phyloP scores from a whole-genome alignment of 1,140 invertebrate species.

The Berghia stephanieae region DNA sequence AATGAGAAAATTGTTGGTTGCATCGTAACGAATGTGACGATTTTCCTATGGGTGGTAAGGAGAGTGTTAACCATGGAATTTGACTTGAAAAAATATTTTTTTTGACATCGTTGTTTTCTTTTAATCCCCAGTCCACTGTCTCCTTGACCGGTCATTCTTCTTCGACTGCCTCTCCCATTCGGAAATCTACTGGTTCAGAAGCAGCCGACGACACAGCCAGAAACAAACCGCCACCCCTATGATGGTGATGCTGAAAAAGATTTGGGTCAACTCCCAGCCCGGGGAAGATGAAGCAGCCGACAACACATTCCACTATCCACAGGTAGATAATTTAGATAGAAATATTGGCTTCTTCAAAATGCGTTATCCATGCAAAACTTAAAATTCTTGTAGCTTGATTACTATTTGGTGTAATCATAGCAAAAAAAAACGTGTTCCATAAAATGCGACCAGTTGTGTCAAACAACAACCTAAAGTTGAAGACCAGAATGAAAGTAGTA shows the following conservation, averaged over 20 bases:
- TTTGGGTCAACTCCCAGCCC: slow-evolving; percentile 55
- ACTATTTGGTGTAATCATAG: background rate
- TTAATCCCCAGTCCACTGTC: slow-evolving; percentile 45
- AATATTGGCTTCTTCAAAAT: background rate
- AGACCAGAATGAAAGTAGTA: too few species aligned
- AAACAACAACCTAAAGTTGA: too few species aligned
- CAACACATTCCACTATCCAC: slow-evolving; percentile 56
- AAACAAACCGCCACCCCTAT: slow-evolving; percentile 28
- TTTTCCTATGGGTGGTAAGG: too few species aligned
- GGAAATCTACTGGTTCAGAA: slow-evolving; percentile 44
- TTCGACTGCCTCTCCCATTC: slow-evolving; percentile 53
- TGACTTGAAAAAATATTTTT: background rate
- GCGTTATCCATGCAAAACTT: background rate
- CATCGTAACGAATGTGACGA: too few species aligned
- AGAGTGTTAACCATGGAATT: background rate
- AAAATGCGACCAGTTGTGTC: too few species aligned
- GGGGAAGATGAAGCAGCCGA: slow-evolving; percentile 50
- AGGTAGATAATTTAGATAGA: slow-evolving; percentile 43
- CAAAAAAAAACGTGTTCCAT: too few species aligned
- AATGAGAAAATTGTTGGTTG: too few species aligned
- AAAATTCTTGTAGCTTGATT: background rate
- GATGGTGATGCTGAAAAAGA: slow-evolving; percentile 59
- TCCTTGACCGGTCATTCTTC: slow-evolving; percentile 46
- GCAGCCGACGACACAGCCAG: slow-evolving; percentile 21
- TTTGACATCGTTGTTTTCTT: background rate